These are phyloP conservation scores for Chymomyza caudatula DNA, from an alignment of 2,888 invertebrate species.

Conservation along the genomic window DNA sequence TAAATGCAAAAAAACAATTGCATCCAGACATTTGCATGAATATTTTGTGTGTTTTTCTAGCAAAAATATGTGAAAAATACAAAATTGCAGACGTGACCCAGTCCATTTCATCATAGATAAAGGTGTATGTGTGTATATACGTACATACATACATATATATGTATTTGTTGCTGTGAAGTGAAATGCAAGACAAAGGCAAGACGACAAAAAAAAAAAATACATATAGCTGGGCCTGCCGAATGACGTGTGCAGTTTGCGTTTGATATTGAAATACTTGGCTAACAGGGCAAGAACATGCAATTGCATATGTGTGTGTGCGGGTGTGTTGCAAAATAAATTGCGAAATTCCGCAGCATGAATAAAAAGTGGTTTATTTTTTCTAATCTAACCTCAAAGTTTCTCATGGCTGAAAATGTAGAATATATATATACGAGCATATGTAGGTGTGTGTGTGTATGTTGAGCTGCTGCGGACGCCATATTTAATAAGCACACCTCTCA, in stretches of 20 bases:
- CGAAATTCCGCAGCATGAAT: slow-evolving; percentile 24
- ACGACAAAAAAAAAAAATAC: slow-evolving; percentile 32
- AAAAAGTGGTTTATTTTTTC: slow-evolving; percentile 35
- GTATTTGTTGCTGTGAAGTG: slow-evolving; percentile 43
- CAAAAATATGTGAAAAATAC: slow-evolving; percentile 24
- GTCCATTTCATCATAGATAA: slow-evolving; percentile 16
- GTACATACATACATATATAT: slow-evolving; percentile 16
- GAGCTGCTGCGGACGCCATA: slow-evolving; percentile 49
- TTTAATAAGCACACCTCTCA: slow-evolving; percentile 45
- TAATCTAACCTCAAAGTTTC: slow-evolving; percentile 59
- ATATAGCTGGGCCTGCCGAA: slow-evolving; percentile 33
- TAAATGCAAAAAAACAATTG: slow-evolving; percentile 15
- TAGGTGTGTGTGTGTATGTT: slow-evolving; percentile 17
- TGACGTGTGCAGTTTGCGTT: slow-evolving; percentile 72
- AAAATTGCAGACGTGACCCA: slow-evolving; percentile 54
- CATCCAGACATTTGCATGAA: slow-evolving; percentile 5
- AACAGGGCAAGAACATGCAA: background rate
- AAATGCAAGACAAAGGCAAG: slow-evolving; percentile 64
- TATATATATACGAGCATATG: slow-evolving; percentile 14
- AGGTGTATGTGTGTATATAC: slow-evolving; percentile 10
- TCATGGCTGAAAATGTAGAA: slow-evolving; percentile 18
- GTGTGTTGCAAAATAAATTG: slow-evolving; percentile 10
- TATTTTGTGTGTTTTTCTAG: slow-evolving; percentile 15
- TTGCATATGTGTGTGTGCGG: slow-evolving; percentile 13
- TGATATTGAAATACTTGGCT: slow-evolving; percentile 33